phyloP scores from a whole-genome alignment of 2,797 vertebrate species.

The Pempheris klunzingeri region DNA sequence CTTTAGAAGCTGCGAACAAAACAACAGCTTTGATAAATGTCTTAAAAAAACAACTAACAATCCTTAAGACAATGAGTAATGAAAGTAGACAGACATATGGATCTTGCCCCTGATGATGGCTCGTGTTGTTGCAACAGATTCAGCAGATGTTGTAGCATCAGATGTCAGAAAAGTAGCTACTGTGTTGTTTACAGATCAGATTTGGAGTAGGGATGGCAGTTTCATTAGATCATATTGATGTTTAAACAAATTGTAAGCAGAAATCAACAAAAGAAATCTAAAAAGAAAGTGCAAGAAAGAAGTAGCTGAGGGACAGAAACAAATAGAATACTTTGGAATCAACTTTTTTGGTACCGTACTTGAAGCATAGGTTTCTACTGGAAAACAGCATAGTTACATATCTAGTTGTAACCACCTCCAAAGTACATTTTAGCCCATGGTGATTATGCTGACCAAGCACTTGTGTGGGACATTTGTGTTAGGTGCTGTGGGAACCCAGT shows the following conservation, averaged over 20 bases:
- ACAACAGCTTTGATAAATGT: not conserved
- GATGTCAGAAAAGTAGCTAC: not conserved
- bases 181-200: not conserved
- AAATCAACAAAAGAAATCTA: not conserved
- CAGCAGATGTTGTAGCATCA: not conserved
- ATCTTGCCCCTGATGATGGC: not conserved
- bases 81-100: not conserved
- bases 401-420: not conserved
- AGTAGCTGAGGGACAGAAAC: not conserved
- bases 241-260: not conserved
- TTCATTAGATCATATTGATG: not conserved
- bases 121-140: not conserved
- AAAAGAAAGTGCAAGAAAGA: not conserved
- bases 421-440: not conserved
- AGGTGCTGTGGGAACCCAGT: not conserved
- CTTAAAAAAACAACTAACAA: not conserved
- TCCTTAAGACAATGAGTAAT: not conserved
- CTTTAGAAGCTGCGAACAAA: not conserved
- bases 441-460: not conserved
- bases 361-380: not conserved
- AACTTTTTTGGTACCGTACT: not conserved
- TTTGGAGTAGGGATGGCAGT: not conserved
- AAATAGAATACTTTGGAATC: not conserved
- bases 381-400: not conserved
- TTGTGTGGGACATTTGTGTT: constrained; percentile 1